phyloP scores from a whole-genome alignment of 1,140 invertebrate species.

The Elysia chlorotica region DNA sequence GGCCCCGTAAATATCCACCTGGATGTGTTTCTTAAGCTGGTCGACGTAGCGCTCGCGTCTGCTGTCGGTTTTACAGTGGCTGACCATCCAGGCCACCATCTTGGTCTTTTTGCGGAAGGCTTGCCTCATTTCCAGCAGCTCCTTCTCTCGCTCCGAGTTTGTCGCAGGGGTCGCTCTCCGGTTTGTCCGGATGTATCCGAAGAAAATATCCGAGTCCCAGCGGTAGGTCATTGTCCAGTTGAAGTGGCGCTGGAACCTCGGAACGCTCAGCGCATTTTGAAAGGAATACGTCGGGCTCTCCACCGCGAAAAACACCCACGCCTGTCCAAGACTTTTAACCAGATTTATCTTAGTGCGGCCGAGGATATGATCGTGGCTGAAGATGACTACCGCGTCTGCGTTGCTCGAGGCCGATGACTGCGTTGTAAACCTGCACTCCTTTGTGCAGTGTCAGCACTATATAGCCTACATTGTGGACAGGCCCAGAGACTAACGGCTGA shows the following conservation, averaged over 20 bases:
- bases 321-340: constrained; percentile 9
- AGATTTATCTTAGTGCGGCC: too few relatives aligned
- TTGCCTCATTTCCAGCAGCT: not conserved
- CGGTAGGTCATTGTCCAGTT: constrained; percentile 82
- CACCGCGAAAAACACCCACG: constrained; percentile 32
- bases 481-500: too few relatives aligned
- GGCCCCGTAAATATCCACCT: constrained; percentile 70
- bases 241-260: constrained; percentile 58
- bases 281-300: constrained; percentile 21
- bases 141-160: not conserved
- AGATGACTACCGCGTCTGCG: too few relatives aligned
- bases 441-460: too few relatives aligned
- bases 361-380: too few relatives aligned
- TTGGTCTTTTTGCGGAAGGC: constrained; percentile 26
- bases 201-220: constrained; percentile 64
- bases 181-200: constrained; percentile 26
- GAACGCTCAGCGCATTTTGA: not conserved
- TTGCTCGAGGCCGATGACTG: too few relatives aligned
- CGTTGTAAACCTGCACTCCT: too few relatives aligned
- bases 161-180: not conserved
- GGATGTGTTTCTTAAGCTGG: constrained; percentile 65
- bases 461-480: too few relatives aligned
- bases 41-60: constrained; percentile 66
- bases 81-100: constrained; percentile 70
- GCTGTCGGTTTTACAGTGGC: constrained; percentile 68